Conservation (phyloP, 2,797 vertebrate species). For the Megaceryle alcyon region DNA sequence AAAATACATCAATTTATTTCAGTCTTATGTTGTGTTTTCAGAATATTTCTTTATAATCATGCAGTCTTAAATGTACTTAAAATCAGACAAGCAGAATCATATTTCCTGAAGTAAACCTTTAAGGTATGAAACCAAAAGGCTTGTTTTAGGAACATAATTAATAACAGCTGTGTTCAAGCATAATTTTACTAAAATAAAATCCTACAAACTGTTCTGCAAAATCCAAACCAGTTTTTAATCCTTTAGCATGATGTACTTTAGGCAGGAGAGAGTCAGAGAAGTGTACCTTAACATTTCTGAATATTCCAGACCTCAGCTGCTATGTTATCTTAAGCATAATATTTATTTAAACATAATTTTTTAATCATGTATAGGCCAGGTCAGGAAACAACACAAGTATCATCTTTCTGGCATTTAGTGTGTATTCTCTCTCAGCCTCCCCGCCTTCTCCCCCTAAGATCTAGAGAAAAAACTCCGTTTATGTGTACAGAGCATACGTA, state of each 20-base stretch:
- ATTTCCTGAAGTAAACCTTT: neutral
- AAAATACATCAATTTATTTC: neutral
- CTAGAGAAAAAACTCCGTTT: neutral
- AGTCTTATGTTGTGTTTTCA: neutral
- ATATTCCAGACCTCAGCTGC: neutral
- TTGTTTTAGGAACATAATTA: neutral
- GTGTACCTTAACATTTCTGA: neutral
- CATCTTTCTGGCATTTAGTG: neutral
- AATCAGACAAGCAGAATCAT: neutral
- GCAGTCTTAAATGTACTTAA: neutral
- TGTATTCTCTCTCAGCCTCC: neutral
- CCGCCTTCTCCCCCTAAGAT: neutral
- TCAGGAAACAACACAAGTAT: neutral
- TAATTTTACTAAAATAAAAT: neutral
- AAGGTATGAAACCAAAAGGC: neutral
- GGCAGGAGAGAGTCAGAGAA: neutral
- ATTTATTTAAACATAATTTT: neutral
- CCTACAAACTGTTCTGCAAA: neutral
- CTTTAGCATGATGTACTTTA: neutral
- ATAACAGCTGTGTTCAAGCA: neutral
- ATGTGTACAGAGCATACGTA: neutral
- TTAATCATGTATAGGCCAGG: neutral
- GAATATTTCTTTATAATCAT: neutral
- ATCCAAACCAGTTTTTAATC: neutral
- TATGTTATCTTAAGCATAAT: neutral